phyloP scores from a whole-genome alignment of 2,113 vertebrate species.

The Pterocles burchelli region DNA sequence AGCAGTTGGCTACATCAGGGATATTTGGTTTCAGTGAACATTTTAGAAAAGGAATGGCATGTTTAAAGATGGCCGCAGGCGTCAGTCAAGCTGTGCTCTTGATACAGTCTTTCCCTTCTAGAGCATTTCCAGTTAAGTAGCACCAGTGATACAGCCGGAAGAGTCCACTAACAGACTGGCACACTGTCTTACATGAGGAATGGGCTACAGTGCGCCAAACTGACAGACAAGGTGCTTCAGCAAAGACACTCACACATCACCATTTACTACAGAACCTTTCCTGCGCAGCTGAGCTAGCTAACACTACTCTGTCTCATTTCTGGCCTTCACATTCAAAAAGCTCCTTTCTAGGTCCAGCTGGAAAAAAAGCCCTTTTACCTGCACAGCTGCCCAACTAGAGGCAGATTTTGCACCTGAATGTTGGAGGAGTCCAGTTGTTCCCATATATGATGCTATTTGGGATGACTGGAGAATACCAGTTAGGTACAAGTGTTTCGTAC shows the following conservation, averaged over 20 bases:
- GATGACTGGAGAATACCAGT: background rate
- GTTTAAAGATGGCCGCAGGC: background rate
- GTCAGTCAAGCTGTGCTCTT: background rate
- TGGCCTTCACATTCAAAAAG: background rate
- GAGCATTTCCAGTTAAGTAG: background rate
- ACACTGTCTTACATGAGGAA: background rate
- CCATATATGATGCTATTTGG: background rate
- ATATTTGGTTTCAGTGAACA: background rate
- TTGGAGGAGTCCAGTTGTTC: background rate
- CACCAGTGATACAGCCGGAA: background rate
- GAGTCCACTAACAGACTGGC: background rate
- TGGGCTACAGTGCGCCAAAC: background rate
- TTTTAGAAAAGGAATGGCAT: constrained; percentile 36
- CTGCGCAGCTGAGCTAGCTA: background rate
- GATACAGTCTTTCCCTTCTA: background rate
- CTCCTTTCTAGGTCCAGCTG: background rate
- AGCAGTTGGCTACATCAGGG: background rate
- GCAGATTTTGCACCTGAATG: background rate
- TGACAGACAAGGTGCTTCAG: background rate
- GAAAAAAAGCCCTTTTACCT: background rate
- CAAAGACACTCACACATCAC: background rate
- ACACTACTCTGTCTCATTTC: background rate
- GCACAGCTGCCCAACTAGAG: background rate
- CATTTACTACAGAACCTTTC: background rate
- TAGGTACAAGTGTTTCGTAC: background rate